These are phyloP conservation scores for Calypte anna DNA, from an alignment of 2,113 vertebrate species.

Conservation along the genomic window DNA sequence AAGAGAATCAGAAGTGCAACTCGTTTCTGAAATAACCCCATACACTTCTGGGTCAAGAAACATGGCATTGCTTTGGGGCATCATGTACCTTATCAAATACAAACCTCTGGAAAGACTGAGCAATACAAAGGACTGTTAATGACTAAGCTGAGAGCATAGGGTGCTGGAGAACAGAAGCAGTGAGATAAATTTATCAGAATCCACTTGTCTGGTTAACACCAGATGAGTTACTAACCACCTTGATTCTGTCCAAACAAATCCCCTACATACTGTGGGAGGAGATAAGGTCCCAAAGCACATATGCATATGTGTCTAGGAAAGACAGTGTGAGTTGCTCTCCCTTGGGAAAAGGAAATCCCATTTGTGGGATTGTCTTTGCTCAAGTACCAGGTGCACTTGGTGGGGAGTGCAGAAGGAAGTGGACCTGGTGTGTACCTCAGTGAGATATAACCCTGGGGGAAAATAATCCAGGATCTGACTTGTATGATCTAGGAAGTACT, in stretches of 20 bases:
- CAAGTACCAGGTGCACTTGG: neutral
- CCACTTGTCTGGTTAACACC: neutral
- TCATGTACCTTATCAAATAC: too few relatives aligned
- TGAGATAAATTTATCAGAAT: neutral
- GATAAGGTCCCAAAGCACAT: neutral
- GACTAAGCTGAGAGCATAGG: neutral
- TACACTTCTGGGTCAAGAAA: neutral
- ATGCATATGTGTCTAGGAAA: neutral
- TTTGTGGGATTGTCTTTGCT: neutral
- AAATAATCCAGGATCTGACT: neutral
- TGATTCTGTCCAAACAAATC: neutral
- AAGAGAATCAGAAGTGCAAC: neutral
- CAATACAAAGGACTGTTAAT: neutral
- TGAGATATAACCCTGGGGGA: neutral
- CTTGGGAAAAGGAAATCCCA: neutral
- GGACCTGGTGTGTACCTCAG: neutral
- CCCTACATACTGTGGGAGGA: neutral
- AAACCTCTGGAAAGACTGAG: neutral
- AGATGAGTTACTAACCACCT: neutral
- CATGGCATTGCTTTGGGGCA: neutral
- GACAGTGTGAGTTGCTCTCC: rapidly evolving
- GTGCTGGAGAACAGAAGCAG: neutral
- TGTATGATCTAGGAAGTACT: neutral
- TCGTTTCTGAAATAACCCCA: neutral
- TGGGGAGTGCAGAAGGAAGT: neutral